Evolutionary conservation across 2,113 vertebrate genomes (phyloP).

Genomic region (Mellivora capensis): DNA sequence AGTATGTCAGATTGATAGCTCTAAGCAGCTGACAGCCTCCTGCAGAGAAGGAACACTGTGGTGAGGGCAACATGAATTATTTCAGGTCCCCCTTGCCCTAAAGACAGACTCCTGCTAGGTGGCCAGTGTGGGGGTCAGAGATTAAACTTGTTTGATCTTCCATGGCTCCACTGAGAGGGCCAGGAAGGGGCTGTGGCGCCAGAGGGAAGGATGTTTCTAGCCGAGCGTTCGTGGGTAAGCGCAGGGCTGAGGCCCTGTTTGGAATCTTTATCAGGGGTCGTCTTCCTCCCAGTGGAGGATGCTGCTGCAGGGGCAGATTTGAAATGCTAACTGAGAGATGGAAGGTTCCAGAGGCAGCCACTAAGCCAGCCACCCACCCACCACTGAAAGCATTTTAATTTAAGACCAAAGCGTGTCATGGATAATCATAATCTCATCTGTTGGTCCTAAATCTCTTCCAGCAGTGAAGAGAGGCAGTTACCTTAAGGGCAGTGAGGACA

Average conservation of each 20-base stretch:
- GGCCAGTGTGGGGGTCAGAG: background rate
- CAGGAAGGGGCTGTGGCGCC: background rate
- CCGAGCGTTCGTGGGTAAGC: background rate
- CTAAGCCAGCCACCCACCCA: background rate
- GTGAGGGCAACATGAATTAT: background rate
- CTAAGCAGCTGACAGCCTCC: background rate
- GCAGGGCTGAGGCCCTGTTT: background rate
- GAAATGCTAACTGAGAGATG: background rate
- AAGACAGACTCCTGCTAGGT: background rate
- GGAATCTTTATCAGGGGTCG: background rate
- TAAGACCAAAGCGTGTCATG: background rate
- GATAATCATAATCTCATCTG: background rate
- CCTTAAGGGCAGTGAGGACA: background rate
- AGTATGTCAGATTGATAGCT: background rate
- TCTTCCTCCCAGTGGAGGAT: background rate
- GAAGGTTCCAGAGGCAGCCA: background rate
- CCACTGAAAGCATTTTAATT: background rate
- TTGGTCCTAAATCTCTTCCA: background rate
- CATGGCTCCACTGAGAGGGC: background rate
- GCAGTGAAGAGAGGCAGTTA: background rate
- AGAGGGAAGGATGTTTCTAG: background rate
- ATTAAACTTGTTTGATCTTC: slow-evolving; percentile 35
- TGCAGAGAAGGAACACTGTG: background rate
- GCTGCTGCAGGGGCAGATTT: background rate
- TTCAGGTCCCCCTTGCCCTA: background rate